Percentiles rank a stretch among this genome's conserved stretches.
Evolutionary conservation across 2,113 vertebrate species (phyloP).

Genomic region (Galeopterus variegatus): DNA sequence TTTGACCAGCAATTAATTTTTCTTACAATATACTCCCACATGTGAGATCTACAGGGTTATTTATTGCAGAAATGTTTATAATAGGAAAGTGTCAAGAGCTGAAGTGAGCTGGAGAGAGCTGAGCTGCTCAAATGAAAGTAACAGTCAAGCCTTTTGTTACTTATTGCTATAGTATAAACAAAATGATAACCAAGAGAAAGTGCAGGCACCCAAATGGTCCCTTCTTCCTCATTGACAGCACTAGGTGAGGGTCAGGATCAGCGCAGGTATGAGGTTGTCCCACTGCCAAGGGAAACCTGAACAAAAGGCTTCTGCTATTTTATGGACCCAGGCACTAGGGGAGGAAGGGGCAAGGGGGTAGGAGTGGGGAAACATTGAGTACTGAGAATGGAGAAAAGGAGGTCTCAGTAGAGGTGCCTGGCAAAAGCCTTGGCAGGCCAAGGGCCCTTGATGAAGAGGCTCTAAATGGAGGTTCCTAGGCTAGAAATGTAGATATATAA

Average conservation of each 20-base stretch:
- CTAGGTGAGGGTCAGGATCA: neutral
- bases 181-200: neutral
- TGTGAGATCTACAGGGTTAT: too few relatives aligned
- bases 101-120: too few relatives aligned
- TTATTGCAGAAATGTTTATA: neutral
- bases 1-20: too few relatives aligned
- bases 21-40: too few relatives aligned
- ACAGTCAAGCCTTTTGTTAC: neutral
- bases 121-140: neutral
- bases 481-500: neutral
- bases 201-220: neutral
- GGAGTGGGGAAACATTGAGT: neutral
- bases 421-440: neutral
- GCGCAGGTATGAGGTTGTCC: neutral
- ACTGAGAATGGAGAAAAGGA: neutral
- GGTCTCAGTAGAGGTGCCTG: neutral
- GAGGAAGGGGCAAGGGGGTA: neutral
- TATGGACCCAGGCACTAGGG: neutral
- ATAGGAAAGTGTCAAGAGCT: slow-evolving; percentile 1
- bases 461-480: neutral
- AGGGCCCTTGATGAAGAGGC: neutral
- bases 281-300: neutral
- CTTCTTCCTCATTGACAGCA: neutral
- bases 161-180: neutral
- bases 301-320: neutral